Conservation (phyloP, 2,888 invertebrate genomes). For the Archips crataeganus region DNA sequence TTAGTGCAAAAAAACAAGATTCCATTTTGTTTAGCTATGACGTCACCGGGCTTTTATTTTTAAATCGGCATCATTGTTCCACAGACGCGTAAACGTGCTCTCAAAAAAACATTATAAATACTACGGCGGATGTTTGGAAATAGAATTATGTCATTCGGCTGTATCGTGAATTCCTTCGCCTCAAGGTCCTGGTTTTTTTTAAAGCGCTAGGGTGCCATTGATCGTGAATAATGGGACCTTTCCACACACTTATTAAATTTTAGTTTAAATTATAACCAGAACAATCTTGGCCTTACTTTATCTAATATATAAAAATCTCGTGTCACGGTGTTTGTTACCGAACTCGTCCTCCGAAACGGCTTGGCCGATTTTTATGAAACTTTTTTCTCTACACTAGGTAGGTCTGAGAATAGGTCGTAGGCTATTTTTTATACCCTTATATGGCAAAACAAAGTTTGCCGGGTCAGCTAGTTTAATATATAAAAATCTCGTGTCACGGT, state of each 20-base stretch:
- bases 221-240: not conserved
- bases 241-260: not conserved
- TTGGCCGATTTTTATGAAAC: too few species aligned
- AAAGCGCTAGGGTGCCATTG: not conserved
- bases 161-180: slow-evolving; percentile 53
- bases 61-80: slow-evolving; percentile 9
- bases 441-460: too few species aligned
- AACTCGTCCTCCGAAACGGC: too few species aligned
- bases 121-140: slow-evolving; percentile 65
- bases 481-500: too few species aligned
- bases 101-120: slow-evolving; percentile 63
- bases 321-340: too few species aligned
- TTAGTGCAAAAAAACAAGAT: slow-evolving; percentile 2
- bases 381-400: too few species aligned
- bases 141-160: slow-evolving; percentile 74
- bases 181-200: slow-evolving; percentile 50
- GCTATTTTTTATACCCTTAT: too few species aligned
- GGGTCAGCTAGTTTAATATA: too few species aligned
- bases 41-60: slow-evolving; percentile 15
- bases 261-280: too few species aligned
- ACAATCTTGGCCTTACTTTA: too few species aligned
- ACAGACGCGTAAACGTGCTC: slow-evolving; percentile 36
- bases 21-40: not conserved
- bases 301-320: too few species aligned
- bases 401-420: too few species aligned